Percentiles rank a stretch among this genome's conserved stretches.
Evolutionary conservation across 2,797 vertebrate species (phyloP).

Genomic region (Sebastes kiyomatsui): DNA sequence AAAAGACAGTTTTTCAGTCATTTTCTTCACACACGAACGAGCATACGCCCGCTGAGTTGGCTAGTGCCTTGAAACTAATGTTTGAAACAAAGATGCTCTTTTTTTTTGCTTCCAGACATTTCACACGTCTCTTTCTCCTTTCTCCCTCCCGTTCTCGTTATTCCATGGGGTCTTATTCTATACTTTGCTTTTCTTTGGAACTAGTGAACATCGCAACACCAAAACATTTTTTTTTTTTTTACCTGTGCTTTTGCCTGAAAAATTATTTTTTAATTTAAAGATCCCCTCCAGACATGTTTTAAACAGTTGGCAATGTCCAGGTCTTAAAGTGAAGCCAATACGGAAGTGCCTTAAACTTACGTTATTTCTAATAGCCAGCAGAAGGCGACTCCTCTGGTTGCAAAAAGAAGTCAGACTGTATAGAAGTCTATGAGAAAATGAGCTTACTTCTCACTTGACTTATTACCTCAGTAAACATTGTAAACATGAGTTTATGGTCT

Average conservation of each 20-base stretch:
- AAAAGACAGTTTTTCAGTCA: conserved; percentile 10
- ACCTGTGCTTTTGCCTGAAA: neutral
- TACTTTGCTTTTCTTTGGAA: neutral
- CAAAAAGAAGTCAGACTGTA: no score
- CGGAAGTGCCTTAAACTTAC: no score
- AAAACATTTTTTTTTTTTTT: neutral
- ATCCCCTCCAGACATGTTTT: neutral
- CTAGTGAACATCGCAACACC: neutral
- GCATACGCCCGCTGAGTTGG: conserved; percentile 60
- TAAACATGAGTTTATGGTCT: no score
- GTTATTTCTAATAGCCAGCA: no score
- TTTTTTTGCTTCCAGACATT: conserved; percentile 49
- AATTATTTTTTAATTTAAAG: neutral
- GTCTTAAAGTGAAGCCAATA: no score
- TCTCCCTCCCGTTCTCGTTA: neutral
- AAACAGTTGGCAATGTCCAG: no score
- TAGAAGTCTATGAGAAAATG: no score
- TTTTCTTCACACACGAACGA: conserved; percentile 45
- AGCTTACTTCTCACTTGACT: no score
- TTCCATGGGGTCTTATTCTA: neutral
- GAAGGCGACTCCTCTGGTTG: no score
- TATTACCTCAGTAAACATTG: no score
- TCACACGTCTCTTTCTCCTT: conserved; percentile 22
- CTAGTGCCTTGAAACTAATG: conserved; percentile 41
- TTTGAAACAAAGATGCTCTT: conserved; percentile 65